Evolutionary conservation across 2,888 invertebrate species (phyloP).

Genomic region (Aricia artaxerxes): DNA sequence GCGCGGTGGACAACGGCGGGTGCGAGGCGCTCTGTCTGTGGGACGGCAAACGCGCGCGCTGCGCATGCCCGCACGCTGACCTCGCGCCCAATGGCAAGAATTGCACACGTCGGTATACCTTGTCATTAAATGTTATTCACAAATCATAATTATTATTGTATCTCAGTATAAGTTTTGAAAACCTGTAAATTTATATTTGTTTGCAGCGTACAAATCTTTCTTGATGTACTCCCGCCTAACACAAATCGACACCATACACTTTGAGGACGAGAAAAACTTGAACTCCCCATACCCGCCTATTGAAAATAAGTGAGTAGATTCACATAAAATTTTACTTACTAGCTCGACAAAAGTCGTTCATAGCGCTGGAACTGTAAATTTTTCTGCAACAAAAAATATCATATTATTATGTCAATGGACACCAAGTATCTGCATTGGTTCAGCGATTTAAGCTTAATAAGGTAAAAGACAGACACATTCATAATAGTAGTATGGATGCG

Average conservation of each 20-base stretch:
- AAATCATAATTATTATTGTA: background rate
- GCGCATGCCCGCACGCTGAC: slow-evolving; percentile 91
- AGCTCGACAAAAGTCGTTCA: no score
- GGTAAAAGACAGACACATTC: no score
- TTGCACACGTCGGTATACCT: slow-evolving; percentile 78
- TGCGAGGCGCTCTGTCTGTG: slow-evolving; percentile 91
- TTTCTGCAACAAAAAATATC: no score
- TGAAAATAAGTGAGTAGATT: slow-evolving; percentile 73
- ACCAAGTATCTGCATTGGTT: no score
- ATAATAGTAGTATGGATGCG: no score
- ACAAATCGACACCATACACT: slow-evolving; percentile 89
- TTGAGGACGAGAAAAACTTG: slow-evolving; percentile 84
- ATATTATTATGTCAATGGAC: no score
- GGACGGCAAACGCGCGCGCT: slow-evolving; percentile 84
- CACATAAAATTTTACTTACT: background rate
- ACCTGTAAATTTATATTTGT: background rate
- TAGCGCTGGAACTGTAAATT: no score
- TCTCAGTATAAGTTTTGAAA: background rate
- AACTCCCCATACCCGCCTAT: slow-evolving; percentile 90
- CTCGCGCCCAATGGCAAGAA: slow-evolving; percentile 82
- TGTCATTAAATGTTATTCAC: no score
- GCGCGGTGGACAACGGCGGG: slow-evolving; percentile 63
- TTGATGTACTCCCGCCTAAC: slow-evolving; percentile 91
- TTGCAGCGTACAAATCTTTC: slow-evolving; percentile 87
- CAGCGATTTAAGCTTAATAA: no score